A percentile compares a stretch with the other conserved stretches of the same genome.
Evolutionary conservation across 2,797 vertebrate species (phyloP).

Genomic region (Cirrhinus molitorella): DNA sequence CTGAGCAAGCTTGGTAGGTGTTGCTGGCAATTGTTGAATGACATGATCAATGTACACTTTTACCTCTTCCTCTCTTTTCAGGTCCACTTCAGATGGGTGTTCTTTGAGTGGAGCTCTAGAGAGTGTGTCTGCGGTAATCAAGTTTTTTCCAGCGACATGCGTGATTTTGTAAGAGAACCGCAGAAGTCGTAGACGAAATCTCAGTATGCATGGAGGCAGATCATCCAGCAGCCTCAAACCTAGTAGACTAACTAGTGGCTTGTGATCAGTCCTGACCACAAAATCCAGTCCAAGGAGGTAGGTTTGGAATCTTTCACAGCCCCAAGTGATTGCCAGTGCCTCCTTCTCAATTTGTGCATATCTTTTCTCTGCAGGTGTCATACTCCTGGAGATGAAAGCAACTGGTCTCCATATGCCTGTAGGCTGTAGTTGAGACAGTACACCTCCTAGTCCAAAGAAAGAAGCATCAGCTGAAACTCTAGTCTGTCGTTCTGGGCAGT

Average conservation of each 20-base stretch:
- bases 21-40: constrained; percentile 2
- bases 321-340: background rate
- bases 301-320: constrained; percentile 16
- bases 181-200: constrained; percentile 8
- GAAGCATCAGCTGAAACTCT: background rate
- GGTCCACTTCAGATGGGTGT: background rate
- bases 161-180: constrained; percentile 30
- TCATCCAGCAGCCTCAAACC: constrained; percentile 27
- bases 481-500: too few species aligned
- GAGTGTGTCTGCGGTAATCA: constrained; percentile 8
- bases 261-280: constrained; percentile 24
- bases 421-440: background rate
- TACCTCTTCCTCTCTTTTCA: constrained; percentile 1
- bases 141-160: constrained; percentile 33
- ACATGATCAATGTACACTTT: background rate
- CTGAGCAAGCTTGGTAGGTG: background rate
- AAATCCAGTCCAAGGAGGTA: constrained; percentile 33
- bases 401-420: constrained; percentile 1
- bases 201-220: constrained; percentile 16
- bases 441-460: background rate
- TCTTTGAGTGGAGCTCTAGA: constrained; percentile 14
- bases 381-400: background rate
- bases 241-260: constrained; percentile 17
- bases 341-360: constrained; percentile 35
- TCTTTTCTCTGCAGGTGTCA: background rate